A percentile compares a stretch with the other conserved stretches of the same genome.
phyloP scores from a whole-genome alignment of 1,140 invertebrate genomes.

The Asobara japonica region DNA sequence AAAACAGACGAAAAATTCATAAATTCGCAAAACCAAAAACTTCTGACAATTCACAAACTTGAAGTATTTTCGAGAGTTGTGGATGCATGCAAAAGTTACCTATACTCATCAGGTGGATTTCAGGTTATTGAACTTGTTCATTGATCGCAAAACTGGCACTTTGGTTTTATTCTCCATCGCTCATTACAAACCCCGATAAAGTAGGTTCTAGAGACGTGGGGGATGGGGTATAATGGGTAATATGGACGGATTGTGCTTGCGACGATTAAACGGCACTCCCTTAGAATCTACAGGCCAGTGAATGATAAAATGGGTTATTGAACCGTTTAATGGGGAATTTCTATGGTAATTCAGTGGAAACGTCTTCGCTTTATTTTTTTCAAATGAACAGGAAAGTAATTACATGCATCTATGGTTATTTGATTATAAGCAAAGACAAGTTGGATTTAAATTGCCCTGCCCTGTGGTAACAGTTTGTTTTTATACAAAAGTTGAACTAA shows the following conservation, averaged over 20 bases:
- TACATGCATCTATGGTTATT: background rate
- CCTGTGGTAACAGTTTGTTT: too few species aligned
- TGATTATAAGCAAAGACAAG: background rate
- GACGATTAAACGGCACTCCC: slow-evolving; percentile 22
- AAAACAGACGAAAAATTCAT: too few species aligned
- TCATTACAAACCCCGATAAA: background rate
- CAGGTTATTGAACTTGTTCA: slow-evolving; percentile 64
- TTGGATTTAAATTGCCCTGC: background rate
- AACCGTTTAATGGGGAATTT: slow-evolving; percentile 30
- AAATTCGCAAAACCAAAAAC: too few species aligned
- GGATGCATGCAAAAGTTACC: slow-evolving; percentile 24
- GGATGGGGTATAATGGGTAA: background rate
- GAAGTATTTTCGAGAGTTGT: background rate
- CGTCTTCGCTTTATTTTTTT: background rate
- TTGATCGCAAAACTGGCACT: slow-evolving; percentile 49
- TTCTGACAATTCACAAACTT: background rate
- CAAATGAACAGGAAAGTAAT: background rate
- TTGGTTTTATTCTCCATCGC: background rate
- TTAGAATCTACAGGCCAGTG: background rate
- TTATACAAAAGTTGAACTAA: too few species aligned
- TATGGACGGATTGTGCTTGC: slow-evolving; percentile 17
- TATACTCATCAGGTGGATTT: slow-evolving; percentile 58
- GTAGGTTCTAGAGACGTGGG: background rate
- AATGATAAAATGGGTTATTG: slow-evolving; percentile 31
- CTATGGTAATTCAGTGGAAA: slow-evolving; percentile 10